phyloP scores from a whole-genome alignment of 2,113 vertebrate species.

The Vidua chalybeata region DNA sequence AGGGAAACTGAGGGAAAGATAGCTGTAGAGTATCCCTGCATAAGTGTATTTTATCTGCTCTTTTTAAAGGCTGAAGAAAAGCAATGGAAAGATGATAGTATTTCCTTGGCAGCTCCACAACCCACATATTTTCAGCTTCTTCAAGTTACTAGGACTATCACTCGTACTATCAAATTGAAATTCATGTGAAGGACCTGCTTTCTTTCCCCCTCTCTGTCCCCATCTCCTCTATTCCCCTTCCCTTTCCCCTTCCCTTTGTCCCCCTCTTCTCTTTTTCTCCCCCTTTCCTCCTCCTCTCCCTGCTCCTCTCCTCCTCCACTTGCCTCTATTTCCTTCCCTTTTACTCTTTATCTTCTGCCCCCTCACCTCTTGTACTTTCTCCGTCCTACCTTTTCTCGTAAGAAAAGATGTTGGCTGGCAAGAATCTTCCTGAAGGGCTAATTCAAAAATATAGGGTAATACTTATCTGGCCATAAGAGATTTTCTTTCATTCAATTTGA shows the following conservation, averaged over 20 bases:
- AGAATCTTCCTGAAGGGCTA: not conserved
- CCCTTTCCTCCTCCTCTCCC: not conserved
- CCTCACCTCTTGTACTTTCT: not conserved
- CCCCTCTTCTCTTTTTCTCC: not conserved
- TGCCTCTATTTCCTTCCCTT: not conserved
- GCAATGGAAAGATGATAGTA: not conserved
- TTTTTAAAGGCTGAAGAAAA: slow-evolving; percentile 5
- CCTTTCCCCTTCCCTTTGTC: not conserved
- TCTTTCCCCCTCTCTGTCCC: not conserved
- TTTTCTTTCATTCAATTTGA: slow-evolving; percentile 65
- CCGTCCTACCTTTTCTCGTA: not conserved
- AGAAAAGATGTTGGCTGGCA: not conserved
- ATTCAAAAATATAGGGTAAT: slow-evolving; percentile 16
- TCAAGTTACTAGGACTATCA: not conserved
- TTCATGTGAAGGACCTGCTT: not conserved
- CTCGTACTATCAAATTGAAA: not conserved
- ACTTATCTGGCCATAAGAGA: slow-evolving; percentile 43
- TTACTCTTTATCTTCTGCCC: not conserved
- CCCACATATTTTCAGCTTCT: not conserved
- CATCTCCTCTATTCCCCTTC: not conserved
- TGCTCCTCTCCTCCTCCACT: not conserved
- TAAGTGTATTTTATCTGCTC: not conserved
- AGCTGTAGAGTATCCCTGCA: not conserved
- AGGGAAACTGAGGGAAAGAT: not conserved
- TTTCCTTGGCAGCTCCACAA: slow-evolving; percentile 9